These are phyloP conservation scores for Tinamus guttatus DNA, from an alignment of 2,113 vertebrate species.

Conservation along the genomic window DNA sequence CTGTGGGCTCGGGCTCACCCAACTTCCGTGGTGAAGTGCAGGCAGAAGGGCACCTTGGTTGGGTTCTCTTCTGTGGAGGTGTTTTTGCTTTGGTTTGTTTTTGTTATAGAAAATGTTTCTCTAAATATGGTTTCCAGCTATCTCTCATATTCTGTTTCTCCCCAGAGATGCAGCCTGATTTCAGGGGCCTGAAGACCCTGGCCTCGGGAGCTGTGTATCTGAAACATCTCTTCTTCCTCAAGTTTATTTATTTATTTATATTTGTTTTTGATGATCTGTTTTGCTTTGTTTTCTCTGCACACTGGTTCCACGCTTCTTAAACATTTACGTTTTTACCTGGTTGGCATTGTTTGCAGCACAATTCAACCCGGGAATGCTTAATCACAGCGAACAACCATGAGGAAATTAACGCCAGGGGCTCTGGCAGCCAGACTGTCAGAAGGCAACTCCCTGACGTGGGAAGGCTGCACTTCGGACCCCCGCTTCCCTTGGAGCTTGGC, in stretches of 20 bases:
- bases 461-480: neutral
- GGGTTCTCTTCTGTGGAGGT: neutral
- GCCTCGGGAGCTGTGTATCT: neutral
- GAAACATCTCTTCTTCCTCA: neutral
- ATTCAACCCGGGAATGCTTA: neutral
- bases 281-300: neutral
- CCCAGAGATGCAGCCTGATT: neutral
- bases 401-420: neutral
- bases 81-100: neutral
- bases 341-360: neutral
- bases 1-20: neutral
- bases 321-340: neutral
- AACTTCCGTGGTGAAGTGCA: neutral
- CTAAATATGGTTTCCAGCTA: neutral
- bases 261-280: neutral
- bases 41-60: neutral
- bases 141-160: neutral
- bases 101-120: neutral
- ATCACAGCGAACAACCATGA: neutral
- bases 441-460: accelerated
- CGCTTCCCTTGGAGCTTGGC: too few relatives aligned
- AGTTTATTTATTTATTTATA: neutral
- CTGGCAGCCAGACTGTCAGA: neutral
- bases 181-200: neutral
- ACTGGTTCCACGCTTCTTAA: neutral